Percentiles rank a stretch among this genome's conserved stretches.
These are phyloP conservation scores for Drosophila nigritarsus DNA, from an alignment of 2,888 invertebrate genomes.

Conservation along the genomic window DNA sequence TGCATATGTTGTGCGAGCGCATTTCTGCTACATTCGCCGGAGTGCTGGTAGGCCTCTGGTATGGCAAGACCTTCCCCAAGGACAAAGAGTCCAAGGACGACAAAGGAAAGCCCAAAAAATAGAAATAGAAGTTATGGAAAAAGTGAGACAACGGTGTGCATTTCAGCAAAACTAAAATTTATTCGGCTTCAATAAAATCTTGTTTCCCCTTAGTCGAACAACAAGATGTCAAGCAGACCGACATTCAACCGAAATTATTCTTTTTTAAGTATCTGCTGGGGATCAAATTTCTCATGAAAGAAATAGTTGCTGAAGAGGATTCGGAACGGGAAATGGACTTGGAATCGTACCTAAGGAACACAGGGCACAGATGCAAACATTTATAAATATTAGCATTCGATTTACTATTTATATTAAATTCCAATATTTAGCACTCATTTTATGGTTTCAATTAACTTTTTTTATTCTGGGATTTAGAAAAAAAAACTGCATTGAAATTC, in stretches of 20 bases:
- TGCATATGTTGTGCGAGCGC: slow-evolving; percentile 66
- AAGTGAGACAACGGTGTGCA: not conserved
- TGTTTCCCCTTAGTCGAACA: not conserved
- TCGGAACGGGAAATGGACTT: not conserved
- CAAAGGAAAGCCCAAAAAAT: slow-evolving; percentile 27
- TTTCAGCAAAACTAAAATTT: not conserved
- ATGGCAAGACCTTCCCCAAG: slow-evolving; percentile 54
- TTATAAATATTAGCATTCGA: not conserved
- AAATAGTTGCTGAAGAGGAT: not conserved
- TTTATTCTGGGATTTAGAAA: not conserved
- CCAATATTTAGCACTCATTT: not conserved
- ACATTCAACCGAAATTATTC: not conserved
- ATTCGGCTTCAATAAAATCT: not conserved
- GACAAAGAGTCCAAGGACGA: slow-evolving; percentile 2
- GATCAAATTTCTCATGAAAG: not conserved
- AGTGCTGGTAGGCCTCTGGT: slow-evolving; percentile 63
- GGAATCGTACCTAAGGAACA: too few relatives aligned
- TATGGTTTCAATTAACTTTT: not conserved
- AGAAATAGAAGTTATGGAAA: slow-evolving; percentile 7
- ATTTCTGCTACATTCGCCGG: slow-evolving; percentile 58
- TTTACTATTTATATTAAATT: not conserved
- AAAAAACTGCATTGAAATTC: not conserved
- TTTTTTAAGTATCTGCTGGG: not conserved
- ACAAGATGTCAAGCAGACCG: not conserved
- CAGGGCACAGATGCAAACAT: too few relatives aligned